Evolutionary conservation across 2,888 invertebrate species (phyloP).

Genomic region (Keiferia lycopersicella): DNA sequence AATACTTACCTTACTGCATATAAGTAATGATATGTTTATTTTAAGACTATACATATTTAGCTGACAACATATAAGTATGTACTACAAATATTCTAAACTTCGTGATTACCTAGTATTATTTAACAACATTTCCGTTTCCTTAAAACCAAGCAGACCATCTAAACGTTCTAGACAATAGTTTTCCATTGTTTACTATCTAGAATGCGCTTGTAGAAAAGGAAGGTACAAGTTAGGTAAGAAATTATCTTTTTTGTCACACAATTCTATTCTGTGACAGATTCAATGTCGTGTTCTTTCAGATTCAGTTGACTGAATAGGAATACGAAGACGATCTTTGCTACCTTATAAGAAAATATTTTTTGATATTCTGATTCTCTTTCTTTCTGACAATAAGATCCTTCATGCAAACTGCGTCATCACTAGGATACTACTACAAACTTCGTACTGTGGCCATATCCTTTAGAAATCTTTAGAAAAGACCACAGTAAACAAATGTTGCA

Average conservation of each 20-base stretch:
- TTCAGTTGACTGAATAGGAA: neutral
- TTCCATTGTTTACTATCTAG: neutral
- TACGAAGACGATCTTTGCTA: no score
- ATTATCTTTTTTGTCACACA: neutral
- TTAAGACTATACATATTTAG: no score
- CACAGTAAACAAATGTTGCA: neutral
- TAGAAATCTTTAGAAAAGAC: neutral
- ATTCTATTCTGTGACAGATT: neutral
- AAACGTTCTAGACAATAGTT: neutral
- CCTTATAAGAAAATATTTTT: no score
- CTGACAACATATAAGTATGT: neutral
- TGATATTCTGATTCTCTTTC: no score
- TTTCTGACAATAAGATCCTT: no score
- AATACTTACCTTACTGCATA: no score
- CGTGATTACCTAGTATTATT: neutral
- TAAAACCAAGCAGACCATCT: neutral
- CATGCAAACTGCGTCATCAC: no score
- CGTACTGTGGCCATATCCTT: no score
- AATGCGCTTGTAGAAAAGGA: neutral
- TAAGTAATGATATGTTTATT: no score
- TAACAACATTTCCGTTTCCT: conserved; percentile 6
- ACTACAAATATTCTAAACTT: no score
- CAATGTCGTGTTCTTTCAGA: neutral
- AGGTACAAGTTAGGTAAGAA: no score
- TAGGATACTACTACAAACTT: no score